phyloP scores from a whole-genome alignment of 2,797 vertebrate species.

The Amblyraja radiata region DNA sequence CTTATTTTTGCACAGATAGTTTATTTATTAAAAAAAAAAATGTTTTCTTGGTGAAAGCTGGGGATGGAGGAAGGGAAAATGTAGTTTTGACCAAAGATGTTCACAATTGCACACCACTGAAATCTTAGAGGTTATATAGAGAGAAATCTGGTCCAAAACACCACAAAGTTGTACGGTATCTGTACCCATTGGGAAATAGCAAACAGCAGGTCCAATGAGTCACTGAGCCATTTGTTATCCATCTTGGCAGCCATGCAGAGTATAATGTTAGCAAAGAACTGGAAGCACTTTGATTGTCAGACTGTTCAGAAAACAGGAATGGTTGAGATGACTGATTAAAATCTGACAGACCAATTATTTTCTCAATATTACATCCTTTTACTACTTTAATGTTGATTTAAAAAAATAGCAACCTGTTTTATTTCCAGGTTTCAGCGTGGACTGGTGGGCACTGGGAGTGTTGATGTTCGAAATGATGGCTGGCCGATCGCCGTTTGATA shows the following conservation, averaged over 20 bases:
- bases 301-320: neutral
- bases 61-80: neutral
- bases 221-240: neutral
- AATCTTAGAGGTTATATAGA: neutral
- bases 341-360: neutral
- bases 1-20: neutral
- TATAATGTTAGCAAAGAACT: neutral
- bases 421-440: slow-evolving; percentile 83
- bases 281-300: neutral
- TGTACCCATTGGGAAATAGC: neutral
- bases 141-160: neutral
- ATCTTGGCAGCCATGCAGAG: too few species aligned
- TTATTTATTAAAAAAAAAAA: neutral
- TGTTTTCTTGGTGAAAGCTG: neutral
- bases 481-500: slow-evolving; percentile 91
- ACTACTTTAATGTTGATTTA: neutral
- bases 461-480: slow-evolving; percentile 99
- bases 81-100: neutral
- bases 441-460: slow-evolving; percentile 96
- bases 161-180: too few species aligned
- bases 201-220: neutral
- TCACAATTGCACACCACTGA: neutral
- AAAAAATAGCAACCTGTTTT: neutral
- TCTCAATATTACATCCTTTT: neutral
- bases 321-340: neutral